A percentile compares a stretch with the other conserved stretches of the same genome.
These are phyloP conservation scores for Heliothis subflexa DNA, from an alignment of 1,140 invertebrate genomes.

Conservation along the genomic window DNA sequence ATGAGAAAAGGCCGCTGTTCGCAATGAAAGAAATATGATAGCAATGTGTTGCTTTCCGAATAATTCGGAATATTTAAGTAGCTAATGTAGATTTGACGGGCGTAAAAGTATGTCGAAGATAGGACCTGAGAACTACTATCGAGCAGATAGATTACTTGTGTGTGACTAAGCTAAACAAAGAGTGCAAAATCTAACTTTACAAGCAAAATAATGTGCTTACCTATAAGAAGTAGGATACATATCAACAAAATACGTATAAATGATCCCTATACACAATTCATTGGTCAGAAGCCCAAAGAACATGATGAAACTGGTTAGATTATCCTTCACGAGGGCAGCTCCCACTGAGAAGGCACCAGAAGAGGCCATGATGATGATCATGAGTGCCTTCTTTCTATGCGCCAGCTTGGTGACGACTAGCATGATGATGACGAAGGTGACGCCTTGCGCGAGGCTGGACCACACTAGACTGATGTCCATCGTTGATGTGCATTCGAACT, in stretches of 20 bases:
- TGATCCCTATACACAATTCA: conserved; percentile 49
- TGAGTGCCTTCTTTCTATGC: conserved; percentile 45
- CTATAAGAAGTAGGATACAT: conserved; percentile 55
- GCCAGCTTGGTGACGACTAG: conserved; percentile 49
- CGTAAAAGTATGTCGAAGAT: too few species aligned
- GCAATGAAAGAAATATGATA: not conserved
- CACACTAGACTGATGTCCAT: conserved; percentile 46
- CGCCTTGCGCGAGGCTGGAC: conserved; percentile 42
- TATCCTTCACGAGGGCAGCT: conserved; percentile 37
- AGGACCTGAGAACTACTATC: too few species aligned
- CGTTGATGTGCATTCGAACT: conserved; percentile 42
- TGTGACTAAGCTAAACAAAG: too few species aligned
- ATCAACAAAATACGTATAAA: conserved; percentile 55
- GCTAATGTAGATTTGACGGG: too few species aligned
- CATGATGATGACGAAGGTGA: conserved; percentile 49
- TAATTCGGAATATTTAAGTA: not conserved
- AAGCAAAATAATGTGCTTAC: conserved; percentile 29
- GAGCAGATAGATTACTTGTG: too few species aligned
- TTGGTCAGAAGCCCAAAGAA: conserved; percentile 48
- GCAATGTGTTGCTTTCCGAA: not conserved
- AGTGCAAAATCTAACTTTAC: not conserved
- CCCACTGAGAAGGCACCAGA: conserved; percentile 28
- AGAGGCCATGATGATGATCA: conserved; percentile 42
- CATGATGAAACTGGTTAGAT: conserved; percentile 49
- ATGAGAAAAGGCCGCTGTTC: too few species aligned